Evolutionary conservation across 2,797 vertebrate genomes (phyloP).

Genomic region (Halcyon chelicuti): DNA sequence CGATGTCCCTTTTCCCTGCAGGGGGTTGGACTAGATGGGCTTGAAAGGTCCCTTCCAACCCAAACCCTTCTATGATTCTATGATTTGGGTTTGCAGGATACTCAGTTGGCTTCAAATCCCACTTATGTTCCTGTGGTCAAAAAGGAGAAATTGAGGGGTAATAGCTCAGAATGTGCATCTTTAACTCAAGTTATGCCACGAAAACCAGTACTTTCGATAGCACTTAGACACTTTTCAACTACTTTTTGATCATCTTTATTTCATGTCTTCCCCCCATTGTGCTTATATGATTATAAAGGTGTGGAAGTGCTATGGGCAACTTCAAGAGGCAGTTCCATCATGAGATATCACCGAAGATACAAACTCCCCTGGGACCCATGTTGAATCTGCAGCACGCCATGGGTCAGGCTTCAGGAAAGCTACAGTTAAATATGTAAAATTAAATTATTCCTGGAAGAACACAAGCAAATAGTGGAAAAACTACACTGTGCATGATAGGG

Average conservation of each 20-base stretch:
- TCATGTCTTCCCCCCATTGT: not conserved
- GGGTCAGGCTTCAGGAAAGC: not conserved
- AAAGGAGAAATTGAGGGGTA: not conserved
- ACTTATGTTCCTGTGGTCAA: not conserved
- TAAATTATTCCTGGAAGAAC: not conserved
- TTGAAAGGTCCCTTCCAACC: not conserved
- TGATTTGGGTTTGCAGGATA: not conserved
- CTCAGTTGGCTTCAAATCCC: not conserved
- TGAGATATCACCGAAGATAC: not conserved
- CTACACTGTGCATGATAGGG: not conserved
- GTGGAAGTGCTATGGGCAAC: not conserved
- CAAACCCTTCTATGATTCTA: not conserved
- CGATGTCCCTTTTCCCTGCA: not conserved
- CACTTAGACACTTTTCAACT: not conserved
- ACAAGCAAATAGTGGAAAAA: not conserved
- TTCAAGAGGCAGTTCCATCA: not conserved
- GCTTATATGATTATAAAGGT: not conserved
- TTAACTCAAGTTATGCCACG: not conserved
- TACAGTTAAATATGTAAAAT: not conserved
- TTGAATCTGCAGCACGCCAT: not conserved
- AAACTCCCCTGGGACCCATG: fast-evolving
- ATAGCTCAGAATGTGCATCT: not conserved
- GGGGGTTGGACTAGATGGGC: not conserved
- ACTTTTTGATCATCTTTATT: not conserved
- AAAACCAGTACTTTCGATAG: not conserved